Evolutionary conservation across 2,888 invertebrate genomes (phyloP), one percentile per base, ranked within the genome.

Genomic region (Willowsia nigromaculata): DNA sequence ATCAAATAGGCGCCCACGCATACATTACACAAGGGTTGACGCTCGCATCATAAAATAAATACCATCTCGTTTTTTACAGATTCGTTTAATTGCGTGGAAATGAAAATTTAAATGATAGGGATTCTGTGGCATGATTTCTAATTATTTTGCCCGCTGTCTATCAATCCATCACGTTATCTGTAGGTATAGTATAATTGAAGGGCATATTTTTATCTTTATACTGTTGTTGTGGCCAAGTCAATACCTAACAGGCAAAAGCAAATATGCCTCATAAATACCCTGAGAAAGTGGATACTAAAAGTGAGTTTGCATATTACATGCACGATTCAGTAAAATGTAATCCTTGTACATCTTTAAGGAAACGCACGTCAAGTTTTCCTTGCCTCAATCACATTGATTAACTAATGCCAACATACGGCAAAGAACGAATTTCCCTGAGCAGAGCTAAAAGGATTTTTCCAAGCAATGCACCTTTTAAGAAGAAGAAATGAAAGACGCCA

Each of bases 91-190:
- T 86, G 86, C 22, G 86, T 80, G 86, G 86, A 80, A 80, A 68
- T 86, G 71, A 86, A 80, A 80, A 80, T 86, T 43, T 80, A 86
- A 86, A 86, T 86, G 62, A 86, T 86, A 86, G 80, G 80, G 65
- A 87, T 71, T 87, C 50, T 43, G 33, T 74, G 9, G 56, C 71
- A 68, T 68, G 80, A 86, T 86, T 87, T 87, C 87, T 87, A 87
- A 87, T 87, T 87, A 87, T 87, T 80, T 59, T 87, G 82, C 56
- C 87, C 87, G 87, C 87, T 82, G 87, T 87, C 87, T 47, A 87
- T 87, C 87, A 87, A 87, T 87, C 87, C 87, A 82, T 87, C 87
- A 87, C 81, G 82, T 82, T 71, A 83, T 47, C n/a, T n/a, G n/a
- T n/a, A n/a, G 0, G 3, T 53, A 18, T 25, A 59, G 18, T 2